Evolutionary conservation across 2,797 vertebrate genomes (phyloP), one percentile per base, ranked within the genome.

Genomic region (Philypnodon macrostomus): DNA sequence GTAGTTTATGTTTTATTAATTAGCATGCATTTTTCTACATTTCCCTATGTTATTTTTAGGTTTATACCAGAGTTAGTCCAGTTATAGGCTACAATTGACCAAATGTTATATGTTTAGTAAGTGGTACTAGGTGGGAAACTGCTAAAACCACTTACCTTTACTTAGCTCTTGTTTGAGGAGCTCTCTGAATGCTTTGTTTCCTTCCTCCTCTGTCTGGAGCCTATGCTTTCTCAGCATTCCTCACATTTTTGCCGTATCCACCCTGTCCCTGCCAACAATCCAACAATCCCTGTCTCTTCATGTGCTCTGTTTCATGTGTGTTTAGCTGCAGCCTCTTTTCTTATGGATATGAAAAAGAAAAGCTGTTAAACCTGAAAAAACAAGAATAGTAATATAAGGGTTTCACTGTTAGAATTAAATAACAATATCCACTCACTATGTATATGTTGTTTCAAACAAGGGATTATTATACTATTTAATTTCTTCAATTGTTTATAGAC

Each of bases 151-250:
- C n/a, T n/a, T 41, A 12, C 18, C 33, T 15, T 23, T 23, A 3
- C 21, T 23, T 23, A 3, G 7, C 9, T 52, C 39, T 30, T 14
- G 53, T 18, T 39, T 26, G 45, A n/a, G 54, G 54, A 33, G 53
- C 18, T 29, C 30, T n/a, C 15, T 63, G 38, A 39, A 47, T 31
- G 38, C 60, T 41, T 53, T 12, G 47, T 64, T 86, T 80, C 74
- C 69, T 81, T 77, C 74, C 75, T 59, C 53, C 39, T 60, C 60
- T 45, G 58, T 61, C 72, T 47, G 56, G 59, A 51, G 68, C 58
- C 70, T 61, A 35, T 63, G 74, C 76, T 82, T 84, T 84, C 80
- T 81, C 73, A 70, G 74, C 84, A 90, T 89, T 89, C 89, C 83
- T 76, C 70, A 68, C 67, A 89, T 89, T 85, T 83, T 88, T 87